These are phyloP conservation scores for Gymnosoma rotundatum DNA, from an alignment of 2,888 invertebrate genomes.

Conservation along the genomic window DNA sequence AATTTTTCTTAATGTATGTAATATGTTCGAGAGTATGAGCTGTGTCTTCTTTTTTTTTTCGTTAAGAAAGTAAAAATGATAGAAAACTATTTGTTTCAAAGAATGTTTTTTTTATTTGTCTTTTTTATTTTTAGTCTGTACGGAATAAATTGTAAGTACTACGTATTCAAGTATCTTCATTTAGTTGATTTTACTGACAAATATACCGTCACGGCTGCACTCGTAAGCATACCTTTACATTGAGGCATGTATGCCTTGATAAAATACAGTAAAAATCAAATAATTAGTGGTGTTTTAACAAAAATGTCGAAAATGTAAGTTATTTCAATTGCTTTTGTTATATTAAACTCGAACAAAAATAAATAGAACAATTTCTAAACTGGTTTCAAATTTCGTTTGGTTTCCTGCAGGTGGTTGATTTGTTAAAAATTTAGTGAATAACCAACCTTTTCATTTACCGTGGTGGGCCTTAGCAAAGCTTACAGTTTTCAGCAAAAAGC, in stretches of 20 bases:
- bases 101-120: not conserved
- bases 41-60: not conserved
- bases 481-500: too few species aligned
- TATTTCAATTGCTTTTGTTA: too few species aligned
- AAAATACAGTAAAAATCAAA: too few species aligned
- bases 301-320: too few species aligned
- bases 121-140: constrained; percentile 30
- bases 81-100: constrained; percentile 26
- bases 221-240: not conserved
- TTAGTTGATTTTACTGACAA: constrained; percentile 47
- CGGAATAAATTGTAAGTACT: constrained; percentile 56
- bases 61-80: constrained; percentile 36
- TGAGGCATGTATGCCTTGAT: not conserved
- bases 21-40: constrained; percentile 13
- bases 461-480: too few species aligned
- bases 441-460: too few species aligned
- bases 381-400: too few species aligned
- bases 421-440: too few species aligned
- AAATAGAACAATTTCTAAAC: too few species aligned
- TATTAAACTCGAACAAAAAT: too few species aligned
- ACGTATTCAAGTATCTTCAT: constrained; percentile 64
- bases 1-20: constrained; percentile 53
- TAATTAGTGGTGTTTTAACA: too few species aligned
- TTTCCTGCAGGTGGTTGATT: too few species aligned
- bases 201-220: not conserved